Percentiles rank a stretch among this genome's conserved stretches.
These are phyloP conservation scores for Smithornis capensis DNA, from an alignment of 2,113 vertebrate species.

Conservation along the genomic window DNA sequence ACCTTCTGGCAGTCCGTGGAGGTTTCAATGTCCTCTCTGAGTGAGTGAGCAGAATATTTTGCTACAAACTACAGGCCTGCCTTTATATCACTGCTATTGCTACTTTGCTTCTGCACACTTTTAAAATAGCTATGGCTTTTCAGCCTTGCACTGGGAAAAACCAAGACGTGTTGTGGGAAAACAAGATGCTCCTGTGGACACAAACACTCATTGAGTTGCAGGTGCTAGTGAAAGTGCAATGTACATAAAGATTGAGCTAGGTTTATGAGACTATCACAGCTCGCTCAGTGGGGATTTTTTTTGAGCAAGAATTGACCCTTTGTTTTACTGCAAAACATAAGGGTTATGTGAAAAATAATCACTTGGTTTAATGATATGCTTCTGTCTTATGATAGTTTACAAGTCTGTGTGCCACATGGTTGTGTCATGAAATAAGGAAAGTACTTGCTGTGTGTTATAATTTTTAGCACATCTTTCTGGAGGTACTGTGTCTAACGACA, in stretches of 20 bases:
- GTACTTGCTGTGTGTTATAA: neutral
- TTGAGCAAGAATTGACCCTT: neutral
- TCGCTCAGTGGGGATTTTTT: neutral
- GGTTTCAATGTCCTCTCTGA: constrained; percentile 7
- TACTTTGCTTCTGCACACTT: neutral
- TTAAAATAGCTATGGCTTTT: neutral
- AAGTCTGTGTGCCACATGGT: neutral
- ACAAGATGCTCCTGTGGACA: neutral
- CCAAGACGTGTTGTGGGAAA: neutral
- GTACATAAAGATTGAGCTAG: neutral
- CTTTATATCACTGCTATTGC: neutral
- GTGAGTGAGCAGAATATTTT: neutral
- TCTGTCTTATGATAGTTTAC: neutral
- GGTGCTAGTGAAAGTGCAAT: neutral
- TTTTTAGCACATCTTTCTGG: neutral
- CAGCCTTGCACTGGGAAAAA: neutral
- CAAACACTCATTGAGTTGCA: neutral
- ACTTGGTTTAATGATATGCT: neutral
- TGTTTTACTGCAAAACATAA: neutral
- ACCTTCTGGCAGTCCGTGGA: neutral
- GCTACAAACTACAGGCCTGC: neutral
- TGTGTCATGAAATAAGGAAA: neutral
- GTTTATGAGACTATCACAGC: neutral
- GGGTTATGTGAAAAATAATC: neutral
- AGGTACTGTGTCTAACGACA: neutral